Percentiles rank a stretch among this genome's conserved stretches.
These are phyloP conservation scores for Gnathonemus echidnorhynchus DNA, from an alignment of 2,113 vertebrate genomes.

Conservation along the genomic window DNA sequence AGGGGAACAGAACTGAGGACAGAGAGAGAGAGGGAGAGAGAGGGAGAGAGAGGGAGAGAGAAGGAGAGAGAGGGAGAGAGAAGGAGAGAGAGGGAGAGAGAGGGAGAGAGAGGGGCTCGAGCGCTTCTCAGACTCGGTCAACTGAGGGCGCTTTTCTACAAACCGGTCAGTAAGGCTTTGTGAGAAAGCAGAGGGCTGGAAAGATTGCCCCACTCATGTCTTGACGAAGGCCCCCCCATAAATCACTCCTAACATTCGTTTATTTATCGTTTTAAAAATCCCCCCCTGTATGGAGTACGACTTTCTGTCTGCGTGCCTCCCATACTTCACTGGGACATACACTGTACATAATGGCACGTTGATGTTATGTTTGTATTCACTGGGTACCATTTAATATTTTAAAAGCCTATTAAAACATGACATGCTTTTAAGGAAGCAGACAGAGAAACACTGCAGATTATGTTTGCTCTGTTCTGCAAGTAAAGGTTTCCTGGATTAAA, in stretches of 20 bases:
- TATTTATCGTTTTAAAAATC: conserved; percentile 15
- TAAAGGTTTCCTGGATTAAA: not conserved
- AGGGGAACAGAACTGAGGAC: not conserved
- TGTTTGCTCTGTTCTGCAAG: not conserved
- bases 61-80: not conserved
- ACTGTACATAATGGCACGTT: not conserved
- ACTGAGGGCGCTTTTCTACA: conserved; percentile 2
- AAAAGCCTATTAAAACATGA: not conserved
- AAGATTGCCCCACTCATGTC: not conserved
- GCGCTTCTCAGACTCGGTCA: not conserved
- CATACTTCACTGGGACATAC: not conserved
- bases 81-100: not conserved
- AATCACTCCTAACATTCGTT: not conserved
- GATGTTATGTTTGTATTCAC: not conserved
- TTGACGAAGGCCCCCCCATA: not conserved
- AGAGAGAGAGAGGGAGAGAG: not conserved
- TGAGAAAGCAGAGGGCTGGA: not conserved
- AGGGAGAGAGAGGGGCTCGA: not conserved
- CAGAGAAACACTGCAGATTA: not conserved
- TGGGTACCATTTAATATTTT: not conserved
- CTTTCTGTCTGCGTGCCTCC: not conserved
- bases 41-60: not conserved
- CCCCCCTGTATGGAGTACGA: conserved; percentile 2
- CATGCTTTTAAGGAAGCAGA: not conserved
- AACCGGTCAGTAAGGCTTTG: not conserved